Evolutionary conservation across 1,140 invertebrate genomes (phyloP), one percentile per base, ranked within the genome.

Genomic region (Zaprionus inermis): DNA sequence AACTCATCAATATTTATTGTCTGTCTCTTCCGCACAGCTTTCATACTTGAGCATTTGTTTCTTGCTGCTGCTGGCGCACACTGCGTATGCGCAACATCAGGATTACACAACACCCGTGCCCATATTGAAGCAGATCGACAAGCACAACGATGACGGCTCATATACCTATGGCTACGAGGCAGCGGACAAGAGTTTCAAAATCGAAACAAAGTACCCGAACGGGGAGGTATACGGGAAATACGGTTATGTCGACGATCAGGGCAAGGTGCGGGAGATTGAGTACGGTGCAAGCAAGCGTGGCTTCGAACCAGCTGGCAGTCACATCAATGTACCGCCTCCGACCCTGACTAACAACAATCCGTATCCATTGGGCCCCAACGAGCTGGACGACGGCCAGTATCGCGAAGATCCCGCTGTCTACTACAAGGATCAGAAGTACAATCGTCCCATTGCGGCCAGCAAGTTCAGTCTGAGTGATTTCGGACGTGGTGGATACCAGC

Each of bases 151-250:
- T 57, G 96, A 97, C 75, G 97, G 96, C 0, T 97, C 96, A 18
- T 97, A 97, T 92, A 97, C 95, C 76, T 97, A 96, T 83, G 97
- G 97, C 0, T 98, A 97, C 90, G 97, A 98, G 92, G 96, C 94
- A 0, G 97, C 96, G 0, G 97, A 98, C 86, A 97, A 97, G n/a
- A 96, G 96, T 28, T 98, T 97, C 93, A 98, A 98, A 92, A 97
- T 98, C 67, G 97, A 98, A 92, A 97, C 96, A 1, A 97, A 97
- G 90, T 96, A 96, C 76, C 94, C 96, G 0, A 96, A 94, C 22
- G 96, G 97, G 0, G 96, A 97, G 81, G 96, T 97, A 4, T 96
- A 95, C 41, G 97, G 97, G 52, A 92, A 92, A 67, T 92, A 92
- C 51, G 91, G 91, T 28, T 97, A 97, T 91, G 94, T 97, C 0